Percentiles rank a stretch among this genome's conserved stretches.
Conservation (phyloP, 1,140 invertebrate genomes). For the Mercenaria mercenaria region DNA sequence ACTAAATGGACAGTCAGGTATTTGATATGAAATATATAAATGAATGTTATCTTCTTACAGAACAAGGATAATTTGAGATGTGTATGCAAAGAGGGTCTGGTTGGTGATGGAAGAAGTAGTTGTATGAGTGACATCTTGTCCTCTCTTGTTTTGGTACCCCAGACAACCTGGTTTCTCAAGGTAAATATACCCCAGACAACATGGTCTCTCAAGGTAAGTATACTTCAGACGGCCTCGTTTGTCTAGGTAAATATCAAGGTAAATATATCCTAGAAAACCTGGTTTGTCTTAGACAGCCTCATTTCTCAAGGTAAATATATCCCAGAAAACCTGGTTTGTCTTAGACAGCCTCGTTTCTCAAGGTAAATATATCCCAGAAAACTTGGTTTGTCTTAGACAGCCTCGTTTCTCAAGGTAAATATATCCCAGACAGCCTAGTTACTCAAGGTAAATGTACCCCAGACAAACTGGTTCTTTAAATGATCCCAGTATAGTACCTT, state of each 20-base stretch:
- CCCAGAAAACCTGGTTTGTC: neutral
- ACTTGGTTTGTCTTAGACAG: neutral
- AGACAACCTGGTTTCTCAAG: conserved; percentile 16
- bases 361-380: neutral
- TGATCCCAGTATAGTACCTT: too few relatives aligned
- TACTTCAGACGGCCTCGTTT: neutral
- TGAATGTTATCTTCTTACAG: neutral
- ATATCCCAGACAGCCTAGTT: neutral
- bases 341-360: neutral
- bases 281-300: neutral
- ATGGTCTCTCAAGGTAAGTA: neutral
- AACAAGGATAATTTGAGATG: neutral
- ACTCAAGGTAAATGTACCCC: neutral
- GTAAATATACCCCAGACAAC: neutral
- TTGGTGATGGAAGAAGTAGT: conserved; percentile 41
- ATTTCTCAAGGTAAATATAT: neutral
- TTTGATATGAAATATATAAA: too few relatives aligned
- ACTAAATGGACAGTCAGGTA: too few relatives aligned
- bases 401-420: conserved; percentile 34
- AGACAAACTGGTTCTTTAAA: neutral
- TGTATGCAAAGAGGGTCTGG: neutral
- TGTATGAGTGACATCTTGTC: conserved; percentile 29
- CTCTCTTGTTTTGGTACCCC: neutral
- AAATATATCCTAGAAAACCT: too few relatives aligned
- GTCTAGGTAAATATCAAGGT: neutral